Base-by-base conservation (phyloP, 2,797 vertebrate species). In the Triplophysa yarkandensis region DNA sequence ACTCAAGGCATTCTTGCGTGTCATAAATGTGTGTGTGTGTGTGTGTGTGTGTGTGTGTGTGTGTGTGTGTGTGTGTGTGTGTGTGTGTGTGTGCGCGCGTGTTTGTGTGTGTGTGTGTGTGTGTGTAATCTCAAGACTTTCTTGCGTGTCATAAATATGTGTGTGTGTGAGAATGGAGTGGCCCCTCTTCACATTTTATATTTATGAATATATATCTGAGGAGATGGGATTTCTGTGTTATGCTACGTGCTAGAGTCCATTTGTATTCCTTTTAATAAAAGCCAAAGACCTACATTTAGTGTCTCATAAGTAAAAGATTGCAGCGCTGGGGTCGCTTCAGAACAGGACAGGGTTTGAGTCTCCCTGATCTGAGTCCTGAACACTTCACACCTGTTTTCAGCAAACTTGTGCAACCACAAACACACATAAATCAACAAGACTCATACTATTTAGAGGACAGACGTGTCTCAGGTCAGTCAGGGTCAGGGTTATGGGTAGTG, bases 1-100 rank as follows among this genome's bases (percentile, higher is more conserved):
- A n/a, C 16, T 32, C 28, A 69, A 57, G 16, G 3, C 67, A 70
- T 44, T 11, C 14, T 46, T 60, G 27, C 27, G 14, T 58, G 68
- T 70, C 8, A 60, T 60, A 32, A 34, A 70, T 46, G 54, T 46
- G n/a, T n/a, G n/a, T n/a, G n/a, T n/a, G n/a, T n/a, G n/a, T n/a
- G n/a, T n/a, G n/a, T n/a, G n/a, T n/a, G n/a, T n/a, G n/a, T n/a
- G n/a, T n/a, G n/a, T n/a, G n/a, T n/a, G n/a, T n/a, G n/a, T n/a
- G n/a, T n/a, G n/a, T n/a, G 32, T 4, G 3, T 36, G n/a, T 27
- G 54, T 58, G 46, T 65, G 58, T 32, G 8, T 19, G 46, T 69
- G 25, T 46, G 46, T 32, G 48, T 52, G 28, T n/a, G 64, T 11
- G 23, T 25, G 11, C 0, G 7, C 9, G 34, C 11, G n/a, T n/a